phyloP scores from a whole-genome alignment of 2,113 vertebrate species.

The Pholis gunnellus region DNA sequence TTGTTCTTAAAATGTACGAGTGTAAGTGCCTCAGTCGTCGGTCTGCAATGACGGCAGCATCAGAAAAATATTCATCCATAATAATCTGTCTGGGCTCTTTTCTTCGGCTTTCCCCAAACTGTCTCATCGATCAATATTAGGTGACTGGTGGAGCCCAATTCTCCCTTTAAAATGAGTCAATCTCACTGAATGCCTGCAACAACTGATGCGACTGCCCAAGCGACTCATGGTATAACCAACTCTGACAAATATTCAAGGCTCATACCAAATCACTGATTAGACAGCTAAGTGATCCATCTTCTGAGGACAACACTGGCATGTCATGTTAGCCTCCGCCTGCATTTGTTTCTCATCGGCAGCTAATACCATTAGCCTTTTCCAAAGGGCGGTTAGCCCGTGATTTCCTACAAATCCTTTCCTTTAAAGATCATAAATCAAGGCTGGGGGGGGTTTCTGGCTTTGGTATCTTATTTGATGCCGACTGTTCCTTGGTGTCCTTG shows the following conservation, averaged over 20 bases:
- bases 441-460: constrained; percentile 9
- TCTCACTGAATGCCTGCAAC: constrained; percentile 59
- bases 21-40: constrained; percentile 33
- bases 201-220: constrained; percentile 58
- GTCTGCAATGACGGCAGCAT: constrained; percentile 45
- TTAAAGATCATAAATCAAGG: constrained; percentile 69
- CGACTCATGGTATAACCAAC: constrained; percentile 51
- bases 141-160: constrained; percentile 60
- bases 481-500: constrained; percentile 31
- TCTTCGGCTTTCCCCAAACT: constrained; percentile 50
- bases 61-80: constrained; percentile 67
- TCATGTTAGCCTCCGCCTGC: constrained; percentile 70
- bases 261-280: constrained; percentile 63
- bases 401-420: constrained; percentile 49
- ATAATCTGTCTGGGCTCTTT: constrained; percentile 59
- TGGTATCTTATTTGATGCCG: constrained; percentile 1
- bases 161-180: constrained; percentile 65
- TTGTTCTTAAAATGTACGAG: constrained; percentile 24
- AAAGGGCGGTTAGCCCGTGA: constrained; percentile 48
- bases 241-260: constrained; percentile 73
- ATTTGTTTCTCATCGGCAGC: constrained; percentile 69
- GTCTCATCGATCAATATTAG: constrained; percentile 77
- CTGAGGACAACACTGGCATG: constrained; percentile 38
- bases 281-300: constrained; percentile 68
- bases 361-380: constrained; percentile 79